phyloP scores from a whole-genome alignment of 2,797 vertebrate species.

The Lutjanus campechanus region DNA sequence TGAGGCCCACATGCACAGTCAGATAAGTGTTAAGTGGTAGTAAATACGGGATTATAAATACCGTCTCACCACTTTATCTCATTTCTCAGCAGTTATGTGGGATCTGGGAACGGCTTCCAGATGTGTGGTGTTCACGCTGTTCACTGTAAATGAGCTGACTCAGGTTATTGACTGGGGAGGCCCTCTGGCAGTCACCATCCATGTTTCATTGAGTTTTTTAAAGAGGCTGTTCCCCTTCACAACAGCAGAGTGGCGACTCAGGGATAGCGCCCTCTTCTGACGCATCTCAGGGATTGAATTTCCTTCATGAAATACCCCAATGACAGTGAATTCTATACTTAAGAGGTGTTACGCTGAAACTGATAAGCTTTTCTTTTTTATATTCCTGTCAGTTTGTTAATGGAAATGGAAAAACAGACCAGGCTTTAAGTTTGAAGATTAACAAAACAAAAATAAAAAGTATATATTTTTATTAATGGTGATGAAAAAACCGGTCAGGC shows the following conservation, averaged over 20 bases:
- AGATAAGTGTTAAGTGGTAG: constrained; percentile 74
- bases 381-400: neutral
- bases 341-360: no score
- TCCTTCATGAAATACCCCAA: no score
- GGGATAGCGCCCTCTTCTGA: constrained; percentile 57
- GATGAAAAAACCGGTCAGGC: no score
- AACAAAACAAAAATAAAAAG: neutral
- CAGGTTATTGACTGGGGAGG: constrained; percentile 68
- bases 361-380: neutral
- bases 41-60: constrained; percentile 79
- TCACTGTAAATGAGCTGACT: constrained; percentile 77
- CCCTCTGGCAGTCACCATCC: constrained; percentile 57
- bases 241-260: neutral
- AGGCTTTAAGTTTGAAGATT: neutral
- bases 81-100: constrained; percentile 78
- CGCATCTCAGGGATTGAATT: constrained; percentile 20
- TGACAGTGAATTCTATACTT: no score
- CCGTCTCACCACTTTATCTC: constrained; percentile 71
- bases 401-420: no score
- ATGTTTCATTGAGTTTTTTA: constrained; percentile 18
- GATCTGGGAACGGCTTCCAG: constrained; percentile 78
- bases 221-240: constrained; percentile 26
- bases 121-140: constrained; percentile 67
- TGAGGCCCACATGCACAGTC: constrained; percentile 71
- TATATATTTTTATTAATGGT: neutral